These are phyloP conservation scores for Cryptocephalus moraei DNA, from an alignment of 2,888 invertebrate genomes.

Conservation along the genomic window DNA sequence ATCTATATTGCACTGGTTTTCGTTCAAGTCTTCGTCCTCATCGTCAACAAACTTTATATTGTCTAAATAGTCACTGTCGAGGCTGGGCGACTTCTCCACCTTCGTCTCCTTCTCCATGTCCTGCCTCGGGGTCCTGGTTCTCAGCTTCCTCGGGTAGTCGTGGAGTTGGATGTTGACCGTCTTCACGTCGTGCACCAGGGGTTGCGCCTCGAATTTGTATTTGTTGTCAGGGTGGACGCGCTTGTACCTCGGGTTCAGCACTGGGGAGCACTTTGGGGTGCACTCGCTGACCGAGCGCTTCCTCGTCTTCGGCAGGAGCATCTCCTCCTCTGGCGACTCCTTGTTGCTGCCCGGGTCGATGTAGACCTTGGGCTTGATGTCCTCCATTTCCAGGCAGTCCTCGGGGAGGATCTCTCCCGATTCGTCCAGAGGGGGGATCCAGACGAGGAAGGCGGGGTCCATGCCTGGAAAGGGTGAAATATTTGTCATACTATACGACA, in stretches of 20 bases:
- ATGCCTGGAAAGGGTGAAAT: constrained; percentile 45
- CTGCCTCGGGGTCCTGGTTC: constrained; percentile 12
- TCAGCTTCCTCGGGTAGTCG: constrained; percentile 23
- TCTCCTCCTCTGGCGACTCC: constrained; percentile 52
- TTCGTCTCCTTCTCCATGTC: constrained; percentile 53
- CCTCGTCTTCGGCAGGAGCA: constrained; percentile 37
- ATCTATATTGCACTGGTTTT: constrained; percentile 34
- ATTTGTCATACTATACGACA: background rate
- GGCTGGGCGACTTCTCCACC: constrained; percentile 54
- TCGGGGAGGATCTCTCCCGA: constrained; percentile 52
- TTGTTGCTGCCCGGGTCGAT: constrained; percentile 57
- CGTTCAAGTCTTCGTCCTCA: constrained; percentile 39
- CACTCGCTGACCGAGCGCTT: constrained; percentile 15
- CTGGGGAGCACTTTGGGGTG: constrained; percentile 19
- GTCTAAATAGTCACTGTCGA: constrained; percentile 48
- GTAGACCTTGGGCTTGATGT: constrained; percentile 28
- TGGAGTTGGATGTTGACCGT: constrained; percentile 26
- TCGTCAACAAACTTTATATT: constrained; percentile 67
- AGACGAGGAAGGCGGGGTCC: constrained; percentile 81
- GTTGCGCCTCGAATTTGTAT: constrained; percentile 16
- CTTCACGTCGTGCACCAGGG: constrained; percentile 20
- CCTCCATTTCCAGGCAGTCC: constrained; percentile 39
- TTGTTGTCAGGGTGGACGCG: constrained; percentile 23
- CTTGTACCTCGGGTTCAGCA: constrained; percentile 20
- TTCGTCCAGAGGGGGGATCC: constrained; percentile 75